Percentiles rank a stretch among this genome's conserved stretches.
These are phyloP conservation scores for Hydropsyche betteni DNA, from an alignment of 2,888 invertebrate genomes.

Conservation along the genomic window DNA sequence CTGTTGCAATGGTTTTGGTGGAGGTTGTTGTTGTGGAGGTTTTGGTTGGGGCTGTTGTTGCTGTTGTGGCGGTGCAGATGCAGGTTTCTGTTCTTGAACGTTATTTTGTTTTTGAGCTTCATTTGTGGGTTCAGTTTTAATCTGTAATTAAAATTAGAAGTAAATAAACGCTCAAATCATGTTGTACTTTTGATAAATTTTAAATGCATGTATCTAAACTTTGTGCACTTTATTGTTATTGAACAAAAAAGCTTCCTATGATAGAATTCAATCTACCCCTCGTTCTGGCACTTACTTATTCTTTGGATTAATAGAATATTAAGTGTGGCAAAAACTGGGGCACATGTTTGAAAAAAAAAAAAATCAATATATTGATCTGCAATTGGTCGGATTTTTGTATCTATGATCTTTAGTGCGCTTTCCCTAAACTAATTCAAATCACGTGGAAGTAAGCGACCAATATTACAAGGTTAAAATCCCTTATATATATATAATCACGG, in stretches of 20 bases:
- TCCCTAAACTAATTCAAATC: too few relatives aligned
- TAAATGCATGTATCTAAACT: constrained; percentile 17
- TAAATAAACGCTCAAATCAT: background rate
- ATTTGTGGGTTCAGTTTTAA: constrained; percentile 5
- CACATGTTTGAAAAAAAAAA: background rate
- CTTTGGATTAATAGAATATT: constrained; percentile 10
- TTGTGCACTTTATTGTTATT: constrained; percentile 10
- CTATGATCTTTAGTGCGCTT: too few relatives aligned
- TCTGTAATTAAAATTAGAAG: constrained; percentile 6
- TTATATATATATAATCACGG: too few relatives aligned
- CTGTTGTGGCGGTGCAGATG: background rate
- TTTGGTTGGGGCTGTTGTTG: constrained; percentile 44
- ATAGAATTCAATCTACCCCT: constrained; percentile 29
- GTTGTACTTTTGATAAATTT: background rate
- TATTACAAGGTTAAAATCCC: too few relatives aligned
- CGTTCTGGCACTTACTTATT: constrained; percentile 39
- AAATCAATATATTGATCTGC: too few relatives aligned
- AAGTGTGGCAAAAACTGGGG: constrained; percentile 37
- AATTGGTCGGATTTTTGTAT: too few relatives aligned
- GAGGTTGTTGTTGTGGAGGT: constrained; percentile 43
- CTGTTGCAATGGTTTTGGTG: constrained; percentile 52
- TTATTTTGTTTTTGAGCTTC: constrained; percentile 1
- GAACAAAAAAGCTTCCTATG: constrained; percentile 35
- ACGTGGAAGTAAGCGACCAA: too few relatives aligned
- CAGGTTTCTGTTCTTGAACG: constrained; percentile 7